Conservation (phyloP, 2,797 vertebrate species). For the Gymnothorax reevesii region DNA sequence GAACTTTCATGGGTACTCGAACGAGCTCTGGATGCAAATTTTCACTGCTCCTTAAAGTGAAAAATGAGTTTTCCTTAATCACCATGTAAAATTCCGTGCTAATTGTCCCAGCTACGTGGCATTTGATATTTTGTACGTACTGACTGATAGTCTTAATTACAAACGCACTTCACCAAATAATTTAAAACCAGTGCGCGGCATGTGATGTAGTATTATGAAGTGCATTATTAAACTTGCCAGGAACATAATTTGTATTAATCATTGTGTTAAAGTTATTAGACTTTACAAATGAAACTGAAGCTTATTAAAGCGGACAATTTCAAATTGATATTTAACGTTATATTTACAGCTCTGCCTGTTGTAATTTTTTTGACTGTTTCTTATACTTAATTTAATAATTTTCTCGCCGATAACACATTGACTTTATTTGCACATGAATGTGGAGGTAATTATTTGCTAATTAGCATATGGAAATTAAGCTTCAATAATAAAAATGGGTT, state of each 20-base stretch:
- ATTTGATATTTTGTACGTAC: slow-evolving; percentile 59
- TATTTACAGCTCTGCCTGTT: slow-evolving; percentile 61
- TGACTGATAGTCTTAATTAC: slow-evolving; percentile 74
- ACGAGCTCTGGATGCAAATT: slow-evolving; percentile 41
- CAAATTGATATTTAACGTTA: slow-evolving; percentile 70
- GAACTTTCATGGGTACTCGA: slow-evolving; percentile 42
- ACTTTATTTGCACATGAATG: slow-evolving; percentile 74
- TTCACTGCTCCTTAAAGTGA: slow-evolving; percentile 57
- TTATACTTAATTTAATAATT: slow-evolving; percentile 59
- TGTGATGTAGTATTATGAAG: slow-evolving; percentile 22
- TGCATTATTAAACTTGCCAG: slow-evolving; percentile 60
- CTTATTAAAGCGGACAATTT: slow-evolving; percentile 69
- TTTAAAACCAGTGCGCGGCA: slow-evolving; percentile 52
- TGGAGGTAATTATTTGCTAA: slow-evolving; percentile 74
- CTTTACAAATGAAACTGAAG: slow-evolving; percentile 68
- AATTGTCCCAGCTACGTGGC: slow-evolving; percentile 59
- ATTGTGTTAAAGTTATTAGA: slow-evolving; percentile 69
- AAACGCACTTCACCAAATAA: slow-evolving; percentile 65
- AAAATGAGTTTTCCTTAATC: slow-evolving; percentile 65
- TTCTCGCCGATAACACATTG: slow-evolving; percentile 58
- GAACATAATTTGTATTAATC: slow-evolving; percentile 71
- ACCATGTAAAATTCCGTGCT: slow-evolving; percentile 62
- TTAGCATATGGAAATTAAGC: slow-evolving; percentile 74
- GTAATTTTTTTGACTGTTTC: not conserved
- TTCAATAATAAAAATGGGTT: slow-evolving; percentile 63